Base-by-base conservation (phyloP, 2,888 invertebrate genomes). In the Zeuzera pyrina region DNA sequence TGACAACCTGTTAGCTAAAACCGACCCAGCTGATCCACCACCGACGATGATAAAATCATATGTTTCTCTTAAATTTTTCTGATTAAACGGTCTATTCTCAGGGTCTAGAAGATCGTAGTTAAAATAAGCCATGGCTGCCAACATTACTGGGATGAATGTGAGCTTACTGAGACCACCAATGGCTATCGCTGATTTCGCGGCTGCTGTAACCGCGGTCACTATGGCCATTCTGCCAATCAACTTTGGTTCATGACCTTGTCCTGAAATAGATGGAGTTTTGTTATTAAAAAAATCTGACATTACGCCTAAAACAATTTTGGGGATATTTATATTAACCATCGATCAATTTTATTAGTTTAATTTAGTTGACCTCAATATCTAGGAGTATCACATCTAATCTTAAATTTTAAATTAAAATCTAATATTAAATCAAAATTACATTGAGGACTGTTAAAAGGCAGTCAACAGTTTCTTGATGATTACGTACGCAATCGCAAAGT, bases 21-120 rank as follows among this genome's bases (percentile, higher is more conserved):
- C 94, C 0, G 92, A 87, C 0, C 95, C 95, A 0, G 94, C 94
- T 0, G 93, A 92, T 0, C 95, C 95, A 1, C 89, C 92, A 0
- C 95, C 95, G 13, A 95, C 85, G 11, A 94, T 85, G 0, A 94
- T 79, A 43, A 94, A 97, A 59, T 94, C 95, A 57, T 94, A 94
- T 39, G 91, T 89, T 10, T 85, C 73, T 30, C 89, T 83, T 1
- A 93, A 67, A 22, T 84, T 65, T 42, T 87, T 86, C 36, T 89
- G 86, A 57, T 88, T 90, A 39, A 91, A 89, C 0, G 93, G 92
- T 30, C 91, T 85, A 65, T 89, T 92, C 68, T 94, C 94, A 0
- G 94, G 94, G 66, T 94, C 94, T 52, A 93, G 89, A 2, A 92
- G 79, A 50, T 94, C 94, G 66, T 94, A 94, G 71, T 93, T 91